phyloP scores from a whole-genome alignment of 2,797 vertebrate genomes.

The Sebastes elongatus region DNA sequence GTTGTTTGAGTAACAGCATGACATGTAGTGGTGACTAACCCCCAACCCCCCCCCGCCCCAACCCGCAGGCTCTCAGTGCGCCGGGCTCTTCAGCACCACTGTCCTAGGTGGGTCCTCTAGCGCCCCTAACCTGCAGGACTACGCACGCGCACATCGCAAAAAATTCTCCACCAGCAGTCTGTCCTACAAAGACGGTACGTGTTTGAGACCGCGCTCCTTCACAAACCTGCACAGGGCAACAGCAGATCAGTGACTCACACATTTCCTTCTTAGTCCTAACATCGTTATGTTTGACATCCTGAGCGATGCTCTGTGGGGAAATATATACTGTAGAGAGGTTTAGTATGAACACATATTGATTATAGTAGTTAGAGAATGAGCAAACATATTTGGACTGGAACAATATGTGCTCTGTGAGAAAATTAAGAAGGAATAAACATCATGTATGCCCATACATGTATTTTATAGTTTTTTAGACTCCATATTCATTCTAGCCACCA shows the following conservation, averaged over 20 bases:
- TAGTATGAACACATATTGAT: background rate
- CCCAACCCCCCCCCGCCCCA: conserved; percentile 60
- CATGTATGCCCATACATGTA: conserved; percentile 30
- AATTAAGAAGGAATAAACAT: background rate
- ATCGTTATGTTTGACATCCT: background rate
- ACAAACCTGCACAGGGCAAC: conserved; percentile 48
- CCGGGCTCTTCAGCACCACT: conserved; percentile 99
- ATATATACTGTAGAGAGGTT: background rate
- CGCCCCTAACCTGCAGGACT: conserved; percentile 99
- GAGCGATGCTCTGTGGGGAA: background rate
- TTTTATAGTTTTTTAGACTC: conserved; percentile 14
- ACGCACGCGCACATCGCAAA: conserved; percentile 98
- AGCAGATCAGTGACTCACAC: conserved; percentile 45
- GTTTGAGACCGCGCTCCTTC: conserved; percentile 60
- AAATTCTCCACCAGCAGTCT: conserved; percentile 94
- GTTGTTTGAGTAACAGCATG: conserved; percentile 73
- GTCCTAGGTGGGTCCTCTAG: conserved; percentile 99
- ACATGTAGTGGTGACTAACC: conserved; percentile 86
- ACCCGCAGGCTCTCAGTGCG: conserved; percentile 96
- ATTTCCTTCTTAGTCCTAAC: background rate
- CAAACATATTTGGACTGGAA: background rate
- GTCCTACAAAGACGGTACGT: conserved; percentile 99
- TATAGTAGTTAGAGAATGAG: background rate
- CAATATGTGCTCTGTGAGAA: background rate
- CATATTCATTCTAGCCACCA: conserved; percentile 46